Conservation (phyloP, 2,888 invertebrate genomes). For the Capitulum mitella region DNA sequence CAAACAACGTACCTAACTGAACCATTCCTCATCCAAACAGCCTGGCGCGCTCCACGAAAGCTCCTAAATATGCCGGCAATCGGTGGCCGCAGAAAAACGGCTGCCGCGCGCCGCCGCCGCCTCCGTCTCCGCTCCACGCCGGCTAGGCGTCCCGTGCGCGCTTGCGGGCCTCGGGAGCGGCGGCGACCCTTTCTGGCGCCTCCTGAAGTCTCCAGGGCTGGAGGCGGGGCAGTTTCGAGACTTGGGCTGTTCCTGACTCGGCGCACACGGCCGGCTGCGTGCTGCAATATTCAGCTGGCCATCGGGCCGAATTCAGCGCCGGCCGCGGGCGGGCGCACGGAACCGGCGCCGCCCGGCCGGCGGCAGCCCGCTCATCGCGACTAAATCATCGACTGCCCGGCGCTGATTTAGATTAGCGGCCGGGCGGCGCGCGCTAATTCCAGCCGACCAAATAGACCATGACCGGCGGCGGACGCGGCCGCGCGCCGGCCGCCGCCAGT, state of each 20-base stretch:
- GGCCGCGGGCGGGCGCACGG: neutral
- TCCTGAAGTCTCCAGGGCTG: too few relatives aligned
- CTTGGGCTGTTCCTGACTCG: too few relatives aligned
- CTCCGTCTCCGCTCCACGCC: neutral
- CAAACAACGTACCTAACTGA: neutral
- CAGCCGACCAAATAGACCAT: neutral
- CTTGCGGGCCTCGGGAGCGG: too few relatives aligned
- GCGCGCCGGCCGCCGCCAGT: neutral
- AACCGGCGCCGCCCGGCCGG: neutral
- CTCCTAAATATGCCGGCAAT: neutral
- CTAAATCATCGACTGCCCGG: neutral
- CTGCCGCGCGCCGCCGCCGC: neutral
- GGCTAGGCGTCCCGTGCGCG: too few relatives aligned
- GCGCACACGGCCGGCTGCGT: too few relatives aligned
- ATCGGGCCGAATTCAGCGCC: neutral
- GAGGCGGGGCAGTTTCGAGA: too few relatives aligned
- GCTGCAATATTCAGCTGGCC: neutral
- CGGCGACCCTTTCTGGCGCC: too few relatives aligned
- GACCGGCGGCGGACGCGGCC: neutral
- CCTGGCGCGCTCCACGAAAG: neutral
- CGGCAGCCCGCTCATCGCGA: neutral
- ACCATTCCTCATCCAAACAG: neutral
- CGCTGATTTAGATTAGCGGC: slow-evolving; percentile 5
- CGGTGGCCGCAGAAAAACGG: neutral
- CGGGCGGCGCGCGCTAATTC: neutral